Base-by-base conservation (phyloP, 2,797 vertebrate genomes). In the Carduelis carduelis region DNA sequence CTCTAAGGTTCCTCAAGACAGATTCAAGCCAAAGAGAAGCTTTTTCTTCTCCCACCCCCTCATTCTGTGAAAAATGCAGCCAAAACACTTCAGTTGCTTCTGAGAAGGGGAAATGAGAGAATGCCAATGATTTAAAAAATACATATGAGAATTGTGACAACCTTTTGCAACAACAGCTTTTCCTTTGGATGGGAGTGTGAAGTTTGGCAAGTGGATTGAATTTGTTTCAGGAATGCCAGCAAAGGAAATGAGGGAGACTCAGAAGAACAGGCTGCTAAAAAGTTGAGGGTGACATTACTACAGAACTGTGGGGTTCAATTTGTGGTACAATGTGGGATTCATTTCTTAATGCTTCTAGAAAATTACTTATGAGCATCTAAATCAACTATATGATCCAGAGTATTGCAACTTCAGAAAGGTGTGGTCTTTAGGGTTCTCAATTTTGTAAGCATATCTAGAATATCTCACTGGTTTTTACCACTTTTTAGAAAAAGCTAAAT, bases 1-100 rank as follows among this genome's bases (percentile, higher is more conserved):
- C 65, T 92, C 15, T 18, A 66, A 72, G 14, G 20, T 72, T 92
- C 50, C 27, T 92, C 27, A 64, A 82, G 91, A 46, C 60, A 84
- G 50, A 93, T 90, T 61, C 50, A 75, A 78, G 44, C 35, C 49
- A 74, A 77, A 89, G 80, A 91, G n/a, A 81, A 76, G 52, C 37
- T 81, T 87, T 83, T 87, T 89, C 70, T 93, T 87, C n/a, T 92
- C 44, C 93, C 80, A 82, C 90, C 77, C 39, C 86, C 90, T 93
- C 5, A 0, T 93, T 91, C 70, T 86, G 21, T 94, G 85, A 79
- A 88, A 93, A 97, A 95, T 60, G 63, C 77, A 72, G 86, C 89
- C 81, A 88, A 93, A 91, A 93, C 87, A 93, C 72, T 94, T 90
- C 81, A 75, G 64, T 60, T 90, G 26, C 55, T 83, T 92, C 43